Base-by-base conservation (phyloP, 2,797 vertebrate genomes). In the Etheostoma perlongum region DNA sequence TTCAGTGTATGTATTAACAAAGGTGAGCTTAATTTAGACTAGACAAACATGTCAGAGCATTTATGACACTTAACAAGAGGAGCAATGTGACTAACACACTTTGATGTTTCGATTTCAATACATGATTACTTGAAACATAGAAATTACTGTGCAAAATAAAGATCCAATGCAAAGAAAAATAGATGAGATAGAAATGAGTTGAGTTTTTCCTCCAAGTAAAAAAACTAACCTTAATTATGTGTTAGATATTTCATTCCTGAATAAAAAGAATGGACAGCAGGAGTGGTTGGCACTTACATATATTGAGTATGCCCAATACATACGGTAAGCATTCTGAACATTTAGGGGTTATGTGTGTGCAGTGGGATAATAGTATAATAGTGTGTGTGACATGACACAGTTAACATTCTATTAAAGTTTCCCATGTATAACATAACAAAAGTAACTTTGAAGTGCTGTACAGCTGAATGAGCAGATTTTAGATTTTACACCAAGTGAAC, bases 391-490 rank as follows among this genome's bases (percentile, higher is more conserved):
- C 65, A 76, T 74, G 67, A 74, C 76, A 81, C 62, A 85, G 67
- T 81, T 84, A 89, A 61, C 71, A 70, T 59, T 91, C 67, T 59
- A 78, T 82, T 82, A 83, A 92, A 90, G 81, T 88, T 88, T 65
- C 65, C 57, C 73, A 66, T 78, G 71, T 83, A 84, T 70, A 73
- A 87, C 82, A 53, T 70, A 81, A 78, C 61, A 79, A 66, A 81
- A 84, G 77, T 71, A 80, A 83, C 72, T 85, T 51, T 73, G 68
- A 76, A 85, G 72, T 74, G 36, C 10, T 40, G 73, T 89, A 81
- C 77, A 85, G 89, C 91, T 89, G 89, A 94, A 77, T 51, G 86
- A 90, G 90, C 88, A 86, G 75, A 85, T 90, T 89, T 83, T n/a
- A 81, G 59, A 89, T 84, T 89, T 90, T 72, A 83, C 74, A 81